phyloP scores from a whole-genome alignment of 2,888 invertebrate genomes.

The Drosophila stalkeri region DNA sequence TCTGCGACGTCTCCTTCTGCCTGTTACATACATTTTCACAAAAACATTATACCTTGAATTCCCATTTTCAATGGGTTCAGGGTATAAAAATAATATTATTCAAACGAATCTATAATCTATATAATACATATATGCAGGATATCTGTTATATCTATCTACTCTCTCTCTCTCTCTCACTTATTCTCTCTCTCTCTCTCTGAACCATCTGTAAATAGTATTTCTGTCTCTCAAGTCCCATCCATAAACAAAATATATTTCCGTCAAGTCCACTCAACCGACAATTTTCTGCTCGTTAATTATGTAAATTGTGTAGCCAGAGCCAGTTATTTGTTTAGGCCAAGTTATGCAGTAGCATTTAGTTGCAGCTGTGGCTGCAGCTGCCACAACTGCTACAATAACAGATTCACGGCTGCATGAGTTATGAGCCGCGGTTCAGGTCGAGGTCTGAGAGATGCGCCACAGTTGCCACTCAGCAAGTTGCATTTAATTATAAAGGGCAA shows the following conservation, averaged over 20 bases:
- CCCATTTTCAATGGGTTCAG: too few species aligned
- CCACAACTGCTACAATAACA: not conserved
- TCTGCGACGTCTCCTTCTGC: too few species aligned
- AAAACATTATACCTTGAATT: too few species aligned
- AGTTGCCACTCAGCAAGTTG: constrained; percentile 37
- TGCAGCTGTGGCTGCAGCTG: constrained; percentile 9
- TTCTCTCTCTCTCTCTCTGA: not conserved
- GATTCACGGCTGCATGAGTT: constrained; percentile 42
- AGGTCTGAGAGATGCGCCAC: constrained; percentile 15
- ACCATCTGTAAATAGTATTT: not conserved
- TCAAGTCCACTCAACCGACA: constrained; percentile 3
- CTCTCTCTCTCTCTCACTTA: not conserved
- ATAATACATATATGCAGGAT: too few species aligned
- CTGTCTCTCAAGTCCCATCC: not conserved
- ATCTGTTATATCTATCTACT: too few species aligned
- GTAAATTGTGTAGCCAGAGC: constrained; percentile 25
- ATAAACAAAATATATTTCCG: not conserved
- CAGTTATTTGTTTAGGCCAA: constrained; percentile 38
- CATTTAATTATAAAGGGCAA: constrained; percentile 61
- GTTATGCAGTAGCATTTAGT: constrained; percentile 9
- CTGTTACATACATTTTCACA: too few species aligned
- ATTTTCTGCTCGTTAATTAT: constrained; percentile 28
- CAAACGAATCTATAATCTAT: too few species aligned
- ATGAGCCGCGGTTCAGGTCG: constrained; percentile 27
- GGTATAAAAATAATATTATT: too few species aligned